Evolutionary conservation across 1,140 invertebrate species (phyloP).

Genomic region (Parapsyche elsis): DNA sequence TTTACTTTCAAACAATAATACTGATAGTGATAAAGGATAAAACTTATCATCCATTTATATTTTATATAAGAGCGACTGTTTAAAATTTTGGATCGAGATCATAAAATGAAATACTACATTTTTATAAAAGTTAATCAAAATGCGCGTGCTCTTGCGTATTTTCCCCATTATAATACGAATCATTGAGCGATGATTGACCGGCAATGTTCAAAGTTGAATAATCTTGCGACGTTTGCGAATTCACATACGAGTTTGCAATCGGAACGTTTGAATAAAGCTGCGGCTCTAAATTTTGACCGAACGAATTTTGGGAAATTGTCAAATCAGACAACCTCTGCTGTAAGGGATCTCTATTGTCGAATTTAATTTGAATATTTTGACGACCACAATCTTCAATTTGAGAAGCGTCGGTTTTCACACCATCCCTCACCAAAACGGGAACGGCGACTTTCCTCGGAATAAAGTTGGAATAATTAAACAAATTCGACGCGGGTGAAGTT

Average conservation of each 20-base stretch:
- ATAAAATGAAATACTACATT: background rate
- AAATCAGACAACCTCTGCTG: background rate
- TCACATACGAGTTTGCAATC: background rate
- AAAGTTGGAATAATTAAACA: background rate
- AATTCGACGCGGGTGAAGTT: background rate
- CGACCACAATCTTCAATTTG: background rate
- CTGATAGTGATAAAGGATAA: no score
- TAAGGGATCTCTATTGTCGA: background rate
- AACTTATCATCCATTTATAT: no score
- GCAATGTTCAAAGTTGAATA: background rate
- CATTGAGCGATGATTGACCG: background rate
- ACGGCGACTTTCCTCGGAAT: constrained; percentile 15
- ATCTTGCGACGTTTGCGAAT: background rate
- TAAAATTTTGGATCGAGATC: no score
- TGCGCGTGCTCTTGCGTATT: background rate
- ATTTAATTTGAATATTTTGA: background rate
- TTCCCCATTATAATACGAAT: background rate
- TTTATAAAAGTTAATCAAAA: background rate
- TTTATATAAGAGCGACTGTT: no score
- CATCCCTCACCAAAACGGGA: constrained; percentile 22
- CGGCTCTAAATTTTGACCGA: background rate
- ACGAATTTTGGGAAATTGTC: background rate
- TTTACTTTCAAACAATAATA: no score
- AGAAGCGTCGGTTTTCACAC: background rate
- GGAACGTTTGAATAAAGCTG: background rate